A percentile compares a stretch with the other conserved stretches of the same genome.
phyloP scores from a whole-genome alignment of 2,797 vertebrate genomes.

The Neopelma chrysocephalum region DNA sequence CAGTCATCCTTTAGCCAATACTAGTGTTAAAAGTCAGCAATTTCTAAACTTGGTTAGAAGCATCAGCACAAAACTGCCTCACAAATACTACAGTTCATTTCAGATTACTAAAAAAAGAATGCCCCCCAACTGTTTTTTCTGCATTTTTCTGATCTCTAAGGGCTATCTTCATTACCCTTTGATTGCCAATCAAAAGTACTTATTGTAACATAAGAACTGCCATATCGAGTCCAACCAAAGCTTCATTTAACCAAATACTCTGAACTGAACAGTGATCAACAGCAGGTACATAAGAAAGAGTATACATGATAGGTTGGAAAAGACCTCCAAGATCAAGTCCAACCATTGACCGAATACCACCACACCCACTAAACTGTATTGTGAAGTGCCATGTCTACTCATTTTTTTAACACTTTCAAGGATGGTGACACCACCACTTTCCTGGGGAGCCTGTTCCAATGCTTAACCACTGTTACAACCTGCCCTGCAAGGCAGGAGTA shows the following conservation, averaged over 20 bases:
- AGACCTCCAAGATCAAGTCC: not conserved
- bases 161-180: not conserved
- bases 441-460: not conserved
- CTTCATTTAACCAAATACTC: not conserved
- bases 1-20: not conserved
- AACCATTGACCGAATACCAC: not conserved
- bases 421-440: not conserved
- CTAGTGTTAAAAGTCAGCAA: not conserved
- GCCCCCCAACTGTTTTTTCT: not conserved
- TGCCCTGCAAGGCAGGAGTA: no score
- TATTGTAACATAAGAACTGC: not conserved
- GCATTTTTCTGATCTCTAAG: not conserved
- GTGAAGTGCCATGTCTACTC: not conserved
- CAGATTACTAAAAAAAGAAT: not conserved
- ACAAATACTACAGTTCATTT: not conserved
- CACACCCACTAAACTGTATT: not conserved
- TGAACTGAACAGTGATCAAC: not conserved
- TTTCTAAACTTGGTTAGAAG: not conserved
- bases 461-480: not conserved
- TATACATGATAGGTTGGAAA: not conserved
- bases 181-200: not conserved
- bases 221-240: not conserved
- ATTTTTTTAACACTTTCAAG: not conserved
- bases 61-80: not conserved
- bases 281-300: not conserved